Evolutionary conservation across 2,797 vertebrate species (phyloP), one percentile per base, ranked within the genome.

Genomic region (Hafferia zeledoni): DNA sequence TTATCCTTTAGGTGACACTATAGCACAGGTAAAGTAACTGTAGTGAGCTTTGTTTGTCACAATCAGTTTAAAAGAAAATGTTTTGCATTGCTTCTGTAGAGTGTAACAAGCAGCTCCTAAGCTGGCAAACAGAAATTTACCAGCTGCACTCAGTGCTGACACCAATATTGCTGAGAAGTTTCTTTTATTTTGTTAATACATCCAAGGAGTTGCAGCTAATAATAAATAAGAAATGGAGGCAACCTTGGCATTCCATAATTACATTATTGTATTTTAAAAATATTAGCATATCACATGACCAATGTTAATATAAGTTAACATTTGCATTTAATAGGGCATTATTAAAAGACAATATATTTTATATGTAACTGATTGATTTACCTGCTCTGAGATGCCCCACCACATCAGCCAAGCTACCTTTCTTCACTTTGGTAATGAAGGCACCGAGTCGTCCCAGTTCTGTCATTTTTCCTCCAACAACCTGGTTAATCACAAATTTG

Each of bases 361-460:
- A 33, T 19, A n/a, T 17, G 47, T 18, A 83, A n/a, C 9, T 47
- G 70, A 57, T n/a, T 63, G 86, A 49, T 81, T 97, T 98, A 99
- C 99, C 99, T 98, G 99, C 99, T 98, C 99, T 97, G 89, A 99
- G 98, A 97, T 99, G 99, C 85, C 99, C 99, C 79, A 99, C 99
- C 49, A 99, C 98, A 96, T 99, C 99, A 39, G 99, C 99, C 75
- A 99, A 98, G 96, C 99, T 99, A 96, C 99, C 99, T 98, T 99
- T 99, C 98, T 99, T 99, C 85, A 99, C 99, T 99, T 99, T 99
- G 98, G 99, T 99, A 98, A 99, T 99, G 96, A 99, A 99, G 98
- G 99, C 99, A 97, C 99, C 99, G 13, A 99, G 99, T 96, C 99
- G 98, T 94, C 99, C 99, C 27, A 98, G 98, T 96, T 99, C 98